Conservation (phyloP, 2,797 vertebrate species). For the Myotis planiceps region DNA sequence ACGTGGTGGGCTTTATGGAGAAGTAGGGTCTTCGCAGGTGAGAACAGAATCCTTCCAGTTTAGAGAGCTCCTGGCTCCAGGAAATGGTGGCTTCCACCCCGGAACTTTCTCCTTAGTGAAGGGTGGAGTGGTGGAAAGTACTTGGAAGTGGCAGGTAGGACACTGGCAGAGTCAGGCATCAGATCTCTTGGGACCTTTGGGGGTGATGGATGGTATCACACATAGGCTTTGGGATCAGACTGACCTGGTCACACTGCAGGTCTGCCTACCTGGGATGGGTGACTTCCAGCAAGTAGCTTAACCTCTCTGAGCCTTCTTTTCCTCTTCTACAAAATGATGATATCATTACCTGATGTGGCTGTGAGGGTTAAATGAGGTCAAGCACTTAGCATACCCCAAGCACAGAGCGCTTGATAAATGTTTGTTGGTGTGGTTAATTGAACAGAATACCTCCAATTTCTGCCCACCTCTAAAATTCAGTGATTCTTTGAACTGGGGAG, state of each 20-base stretch:
- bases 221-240: neutral
- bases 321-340: neutral
- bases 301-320: neutral
- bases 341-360: neutral
- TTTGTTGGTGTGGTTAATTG: neutral
- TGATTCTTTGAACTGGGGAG: neutral
- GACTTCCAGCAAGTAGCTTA: neutral
- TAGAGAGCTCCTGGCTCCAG: neutral
- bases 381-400: neutral
- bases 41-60: neutral
- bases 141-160: neutral
- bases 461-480: neutral
- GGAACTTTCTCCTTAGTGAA: neutral
- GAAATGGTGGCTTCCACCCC: neutral
- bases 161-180: too few relatives aligned
- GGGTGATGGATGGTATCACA: neutral
- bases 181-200: neutral
- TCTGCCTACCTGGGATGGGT: neutral
- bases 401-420: neutral
- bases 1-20: neutral
- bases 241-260: neutral
- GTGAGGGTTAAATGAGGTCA: neutral
- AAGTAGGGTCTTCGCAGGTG: neutral
- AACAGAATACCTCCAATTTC: neutral
- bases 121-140: neutral